phyloP scores from a whole-genome alignment of 2,888 invertebrate species.

The Rhagium mordax region DNA sequence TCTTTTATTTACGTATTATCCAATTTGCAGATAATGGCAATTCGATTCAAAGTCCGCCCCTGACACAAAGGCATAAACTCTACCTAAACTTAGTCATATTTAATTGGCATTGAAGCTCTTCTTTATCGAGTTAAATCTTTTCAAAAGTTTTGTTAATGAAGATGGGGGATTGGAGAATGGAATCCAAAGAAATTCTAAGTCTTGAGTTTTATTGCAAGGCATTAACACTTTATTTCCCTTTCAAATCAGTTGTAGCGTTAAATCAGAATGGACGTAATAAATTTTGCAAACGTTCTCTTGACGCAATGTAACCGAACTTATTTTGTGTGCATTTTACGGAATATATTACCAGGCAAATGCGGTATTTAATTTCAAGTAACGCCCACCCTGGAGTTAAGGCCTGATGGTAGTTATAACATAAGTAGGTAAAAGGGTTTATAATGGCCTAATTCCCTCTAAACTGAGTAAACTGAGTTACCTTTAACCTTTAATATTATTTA shows the following conservation, averaged over 20 bases:
- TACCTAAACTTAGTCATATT: slow-evolving; percentile 9
- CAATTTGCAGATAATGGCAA: too few relatives aligned
- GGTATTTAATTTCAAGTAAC: too few relatives aligned
- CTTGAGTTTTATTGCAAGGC: neutral
- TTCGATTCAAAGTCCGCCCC: neutral
- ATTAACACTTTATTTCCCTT: slow-evolving; percentile 12
- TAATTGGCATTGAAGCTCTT: neutral
- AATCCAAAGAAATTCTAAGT: neutral
- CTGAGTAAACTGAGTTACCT: too few relatives aligned
- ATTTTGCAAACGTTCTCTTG: neutral
- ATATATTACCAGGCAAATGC: too few relatives aligned
- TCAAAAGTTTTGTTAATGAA: slow-evolving; percentile 13
- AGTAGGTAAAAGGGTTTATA: too few relatives aligned
- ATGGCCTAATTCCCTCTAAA: too few relatives aligned
- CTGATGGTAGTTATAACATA: too few relatives aligned
- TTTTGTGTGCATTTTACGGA: neutral
- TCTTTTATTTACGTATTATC: too few relatives aligned
- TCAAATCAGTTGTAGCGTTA: slow-evolving; percentile 8
- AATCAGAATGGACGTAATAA: slow-evolving; percentile 8
- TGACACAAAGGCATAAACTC: neutral
- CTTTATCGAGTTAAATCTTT: neutral
- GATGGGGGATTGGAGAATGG: neutral
- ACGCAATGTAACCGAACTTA: neutral
- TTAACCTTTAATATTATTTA: too few relatives aligned
- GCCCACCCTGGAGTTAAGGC: too few relatives aligned